Evolutionary conservation across 2,888 invertebrate genomes (phyloP), one percentile per base, ranked within the genome.

Genomic region (Drosophila leonis): DNA sequence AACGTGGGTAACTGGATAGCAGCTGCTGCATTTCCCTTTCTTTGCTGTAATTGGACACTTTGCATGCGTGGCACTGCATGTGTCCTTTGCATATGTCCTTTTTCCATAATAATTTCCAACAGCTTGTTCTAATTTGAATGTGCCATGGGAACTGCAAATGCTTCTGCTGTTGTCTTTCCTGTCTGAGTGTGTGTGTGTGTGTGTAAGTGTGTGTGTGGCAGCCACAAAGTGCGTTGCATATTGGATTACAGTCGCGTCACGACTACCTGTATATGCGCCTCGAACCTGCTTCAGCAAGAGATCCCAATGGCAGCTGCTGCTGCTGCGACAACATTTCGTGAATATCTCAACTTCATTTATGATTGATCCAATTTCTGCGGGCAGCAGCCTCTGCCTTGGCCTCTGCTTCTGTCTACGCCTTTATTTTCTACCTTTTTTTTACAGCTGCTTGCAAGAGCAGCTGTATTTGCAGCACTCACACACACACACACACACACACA

Each of bases 351-450:
- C 64, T 39, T 51, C 55, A 57, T 64, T 69, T 75, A 75, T 78
- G 78, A 83, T 80, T 91, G 87, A 90, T 91, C 90, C 90, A 89
- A 88, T 91, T 91, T 91, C 86, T 91, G 91, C 89, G 89, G 89
- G 90, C 77, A 68, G 69, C 68, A 65, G 54, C 78, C 65, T 59
- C 71, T 70, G 56, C 51, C 27, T 41, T 63, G 42, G 44, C 66
- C 69, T 41, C 62, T 56, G 4, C 18, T n/a, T 27, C 27, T 20
- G 41, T 49, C 33, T 51, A 31, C 51, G 35, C 42, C 52, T 41
- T 51, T 54, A 29, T 15, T 61, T 42, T 35, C 49, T 33, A 49
- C 49, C 49, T 49, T 49, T 64, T 44, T 35, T 42, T 59, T 59
- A 33, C 66, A 66, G 66, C 66, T 66, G 66, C 66, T 52, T 27